Evolutionary conservation across 2,797 vertebrate species (phyloP), one percentile per base, ranked within the genome.

Genomic region (Ispidina picta): DNA sequence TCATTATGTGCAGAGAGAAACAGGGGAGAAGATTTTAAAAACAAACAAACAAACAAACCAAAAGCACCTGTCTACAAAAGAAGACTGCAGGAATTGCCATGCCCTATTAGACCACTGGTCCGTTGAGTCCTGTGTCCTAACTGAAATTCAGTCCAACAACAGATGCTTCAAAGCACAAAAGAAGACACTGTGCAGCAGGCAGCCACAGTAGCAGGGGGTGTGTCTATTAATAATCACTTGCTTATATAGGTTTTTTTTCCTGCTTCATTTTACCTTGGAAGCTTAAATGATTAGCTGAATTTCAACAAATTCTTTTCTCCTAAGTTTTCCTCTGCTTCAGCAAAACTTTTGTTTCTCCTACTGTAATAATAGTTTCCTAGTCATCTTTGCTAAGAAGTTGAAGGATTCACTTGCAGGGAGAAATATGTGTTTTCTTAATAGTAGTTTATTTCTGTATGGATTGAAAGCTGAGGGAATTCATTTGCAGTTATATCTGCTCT

Each of bases 401-500:
- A 86, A 86, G 58, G 54, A 87, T 90, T 93, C 63, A 19, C 39
- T 69, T 3, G 0, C 35, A 70, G 65, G 52, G 39, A 88, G 72
- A 91, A 82, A 69, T 93, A 64, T 9, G 23, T 66, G 44, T 63
- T 81, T 52, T 63, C 58, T 77, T 88, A 92, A 89, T 72, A 56
- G 60, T 23, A 25, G 23, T 59, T 92, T 95, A 90, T 74, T 96
- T 95, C 79, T 92, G 41, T 48, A 49, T 51, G 62, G 75, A 66
- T 33, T 78, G 90, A 77, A 95, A 85, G 52, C 82, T 59, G 52
- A 88, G 46, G 56, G 56, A 79, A 94, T 90, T 90, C 1, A 9
- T 89, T 62, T 94, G 35, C 68, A 83, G 68, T 76, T 90, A 54
- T 89, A 95, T 93, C 56, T 94, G 77, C 78, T 93, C 91, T 88